Conservation (phyloP, 1,140 invertebrate species). For the Anastrepha obliqua region DNA sequence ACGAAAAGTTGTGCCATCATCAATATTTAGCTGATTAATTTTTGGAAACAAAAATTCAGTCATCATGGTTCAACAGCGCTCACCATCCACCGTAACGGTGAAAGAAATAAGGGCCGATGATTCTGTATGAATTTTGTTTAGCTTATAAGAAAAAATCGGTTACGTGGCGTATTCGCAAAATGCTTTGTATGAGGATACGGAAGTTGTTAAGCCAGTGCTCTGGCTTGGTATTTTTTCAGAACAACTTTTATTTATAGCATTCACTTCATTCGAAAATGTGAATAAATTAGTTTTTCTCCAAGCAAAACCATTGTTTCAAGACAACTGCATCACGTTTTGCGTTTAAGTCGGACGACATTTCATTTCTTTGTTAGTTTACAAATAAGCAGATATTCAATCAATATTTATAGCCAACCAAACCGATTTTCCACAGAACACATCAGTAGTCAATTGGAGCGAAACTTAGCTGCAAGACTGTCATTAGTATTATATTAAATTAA, state of each 20-base stretch:
- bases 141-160: too few species aligned
- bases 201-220: too few species aligned
- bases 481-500: constrained; percentile 1
- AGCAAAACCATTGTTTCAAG: neutral
- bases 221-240: too few species aligned
- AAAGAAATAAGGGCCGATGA: too few species aligned
- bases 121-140: too few species aligned
- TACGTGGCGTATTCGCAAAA: too few species aligned
- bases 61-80: too few species aligned
- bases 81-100: too few species aligned
- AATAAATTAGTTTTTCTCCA: neutral
- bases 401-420: neutral
- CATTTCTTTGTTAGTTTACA: neutral
- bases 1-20: too few species aligned
- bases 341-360: neutral
- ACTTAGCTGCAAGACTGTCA: neutral
- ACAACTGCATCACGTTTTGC: neutral
- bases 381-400: neutral
- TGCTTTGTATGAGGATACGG: too few species aligned
- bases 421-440: neutral
- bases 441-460: neutral
- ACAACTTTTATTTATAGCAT: neutral
- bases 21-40: too few species aligned
- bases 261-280: neutral
- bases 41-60: too few species aligned